Evolutionary conservation across 1,140 invertebrate species (phyloP).

Genomic region (Dreissena polymorpha): DNA sequence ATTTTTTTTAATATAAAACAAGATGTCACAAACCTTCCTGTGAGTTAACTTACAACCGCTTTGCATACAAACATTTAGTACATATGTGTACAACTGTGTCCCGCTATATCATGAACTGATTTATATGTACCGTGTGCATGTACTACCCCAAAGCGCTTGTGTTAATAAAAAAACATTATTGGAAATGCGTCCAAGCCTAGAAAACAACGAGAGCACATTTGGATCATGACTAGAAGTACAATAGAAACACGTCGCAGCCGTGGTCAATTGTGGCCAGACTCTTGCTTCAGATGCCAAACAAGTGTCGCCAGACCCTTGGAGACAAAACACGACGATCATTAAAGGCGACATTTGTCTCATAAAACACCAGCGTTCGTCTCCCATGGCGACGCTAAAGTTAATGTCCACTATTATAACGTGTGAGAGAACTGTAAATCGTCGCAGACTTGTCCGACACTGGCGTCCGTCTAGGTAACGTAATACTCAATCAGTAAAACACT

Average conservation of each 20-base stretch:
- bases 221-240: too few species aligned
- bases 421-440: slow-evolving; percentile 52
- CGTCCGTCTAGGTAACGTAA: slow-evolving; percentile 52
- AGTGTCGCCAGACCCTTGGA: slow-evolving; percentile 23
- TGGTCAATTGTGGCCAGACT: not conserved
- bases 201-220: too few species aligned
- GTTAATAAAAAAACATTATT: too few species aligned
- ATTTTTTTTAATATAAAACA: too few species aligned
- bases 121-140: too few species aligned
- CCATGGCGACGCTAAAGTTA: slow-evolving; percentile 42
- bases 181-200: too few species aligned
- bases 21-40: too few species aligned
- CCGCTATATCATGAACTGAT: too few species aligned
- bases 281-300: not conserved
- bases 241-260: not conserved
- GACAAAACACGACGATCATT: slow-evolving; percentile 50
- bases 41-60: too few species aligned
- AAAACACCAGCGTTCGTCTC: slow-evolving; percentile 49
- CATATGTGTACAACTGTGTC: too few species aligned
- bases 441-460: slow-evolving; percentile 10
- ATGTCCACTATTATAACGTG: slow-evolving; percentile 55
- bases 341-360: slow-evolving; percentile 50
- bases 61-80: too few species aligned
- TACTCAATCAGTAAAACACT: slow-evolving; percentile 55
- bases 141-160: too few species aligned